These are phyloP conservation scores for Poecilia wingei DNA, from an alignment of 2,797 vertebrate species.

Conservation along the genomic window DNA sequence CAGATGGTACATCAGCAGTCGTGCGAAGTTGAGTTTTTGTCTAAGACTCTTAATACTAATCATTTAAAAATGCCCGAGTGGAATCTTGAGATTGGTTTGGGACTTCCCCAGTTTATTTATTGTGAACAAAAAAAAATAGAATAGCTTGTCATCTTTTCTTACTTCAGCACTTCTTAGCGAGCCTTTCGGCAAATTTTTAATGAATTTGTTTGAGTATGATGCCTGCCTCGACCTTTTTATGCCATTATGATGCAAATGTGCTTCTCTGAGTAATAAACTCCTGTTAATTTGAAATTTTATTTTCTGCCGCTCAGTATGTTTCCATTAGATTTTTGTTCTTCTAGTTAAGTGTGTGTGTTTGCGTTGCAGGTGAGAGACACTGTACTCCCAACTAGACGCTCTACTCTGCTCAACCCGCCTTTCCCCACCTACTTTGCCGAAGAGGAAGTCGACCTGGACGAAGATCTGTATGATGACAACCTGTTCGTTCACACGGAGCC, in stretches of 20 bases:
- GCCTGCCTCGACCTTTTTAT: neutral
- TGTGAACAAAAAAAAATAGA: neutral
- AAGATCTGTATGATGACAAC: conserved; percentile 89
- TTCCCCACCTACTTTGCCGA: conserved; percentile 94
- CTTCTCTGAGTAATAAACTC: neutral
- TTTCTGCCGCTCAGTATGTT: neutral
- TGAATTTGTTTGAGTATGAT: neutral
- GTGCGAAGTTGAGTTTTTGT: neutral
- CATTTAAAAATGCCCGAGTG: neutral
- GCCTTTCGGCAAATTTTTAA: neutral
- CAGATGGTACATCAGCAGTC: neutral
- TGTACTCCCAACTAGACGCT: conserved; percentile 71
- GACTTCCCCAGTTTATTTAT: neutral
- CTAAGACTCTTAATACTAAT: neutral
- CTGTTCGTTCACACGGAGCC: conserved; percentile 85
- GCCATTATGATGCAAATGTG: neutral
- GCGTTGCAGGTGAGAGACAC: conserved; percentile 87
- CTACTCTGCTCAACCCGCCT: conserved; percentile 79
- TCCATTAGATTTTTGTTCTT: neutral
- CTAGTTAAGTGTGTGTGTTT: conserved; percentile 16
- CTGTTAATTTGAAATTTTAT: neutral
- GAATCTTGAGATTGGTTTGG: neutral
- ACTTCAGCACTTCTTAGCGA: neutral
- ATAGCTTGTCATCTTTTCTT: neutral
- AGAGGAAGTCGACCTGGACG: conserved; percentile 87